phyloP scores from a whole-genome alignment of 2,888 invertebrate species.

The Rotaria magnacalcarata region DNA sequence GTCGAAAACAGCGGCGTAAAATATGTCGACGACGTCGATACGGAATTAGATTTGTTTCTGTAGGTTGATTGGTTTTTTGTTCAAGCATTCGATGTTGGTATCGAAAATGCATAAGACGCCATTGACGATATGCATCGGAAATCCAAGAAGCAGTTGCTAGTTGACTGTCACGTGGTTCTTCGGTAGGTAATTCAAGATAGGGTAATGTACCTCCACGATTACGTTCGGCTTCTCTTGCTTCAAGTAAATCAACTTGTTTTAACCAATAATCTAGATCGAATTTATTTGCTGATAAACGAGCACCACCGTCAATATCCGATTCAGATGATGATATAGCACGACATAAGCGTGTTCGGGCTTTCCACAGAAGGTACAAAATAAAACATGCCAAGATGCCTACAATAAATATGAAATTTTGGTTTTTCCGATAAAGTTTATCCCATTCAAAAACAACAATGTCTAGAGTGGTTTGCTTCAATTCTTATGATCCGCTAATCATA shows the following conservation, averaged over 20 bases:
- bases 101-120: conserved; percentile 9
- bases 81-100: neutral
- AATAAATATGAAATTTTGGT: neutral
- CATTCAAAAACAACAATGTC: too few species aligned
- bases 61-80: neutral
- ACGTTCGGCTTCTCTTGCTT: neutral
- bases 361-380: neutral
- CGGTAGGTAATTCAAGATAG: neutral
- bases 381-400: neutral
- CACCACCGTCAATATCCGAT: too few species aligned
- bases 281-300: neutral
- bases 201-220: neutral
- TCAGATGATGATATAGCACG: neutral
- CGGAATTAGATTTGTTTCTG: neutral
- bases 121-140: neutral
- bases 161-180: neutral
- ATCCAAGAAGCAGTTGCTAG: conserved; percentile 29
- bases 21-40: neutral
- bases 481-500: too few species aligned
- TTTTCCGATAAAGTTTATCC: too few species aligned
- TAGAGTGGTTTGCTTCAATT: too few species aligned
- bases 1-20: neutral
- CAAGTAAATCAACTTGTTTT: conserved; percentile 15
- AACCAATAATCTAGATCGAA: conserved; percentile 34
- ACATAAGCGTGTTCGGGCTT: neutral